phyloP scores from a whole-genome alignment of 2,113 vertebrate genomes.

The Petromus typicus region DNA sequence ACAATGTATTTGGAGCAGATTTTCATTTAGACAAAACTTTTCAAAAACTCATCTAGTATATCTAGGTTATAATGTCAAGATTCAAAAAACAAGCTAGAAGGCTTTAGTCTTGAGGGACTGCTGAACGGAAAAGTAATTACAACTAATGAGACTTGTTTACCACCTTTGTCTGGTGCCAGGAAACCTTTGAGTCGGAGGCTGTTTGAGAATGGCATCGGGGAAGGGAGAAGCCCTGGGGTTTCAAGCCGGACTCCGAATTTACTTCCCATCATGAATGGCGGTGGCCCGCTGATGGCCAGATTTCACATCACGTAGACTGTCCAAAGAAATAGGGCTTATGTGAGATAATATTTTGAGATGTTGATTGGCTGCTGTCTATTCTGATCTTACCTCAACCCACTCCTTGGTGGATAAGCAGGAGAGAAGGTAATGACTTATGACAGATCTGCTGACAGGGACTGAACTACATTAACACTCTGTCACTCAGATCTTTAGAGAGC shows the following conservation, averaged over 20 bases:
- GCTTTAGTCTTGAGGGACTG: not conserved
- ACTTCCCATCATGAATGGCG: not conserved
- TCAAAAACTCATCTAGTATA: conserved; percentile 9
- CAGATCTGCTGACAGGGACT: conserved; percentile 73
- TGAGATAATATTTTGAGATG: conserved; percentile 48
- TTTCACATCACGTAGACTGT: conserved; percentile 7
- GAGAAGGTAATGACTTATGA: conserved; percentile 76
- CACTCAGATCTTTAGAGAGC: conserved; percentile 65
- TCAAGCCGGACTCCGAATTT: conserved; percentile 6
- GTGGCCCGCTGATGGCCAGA: not conserved
- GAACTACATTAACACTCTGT: conserved; percentile 73
- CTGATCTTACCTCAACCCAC: conserved; percentile 57
- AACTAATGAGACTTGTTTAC: not conserved
- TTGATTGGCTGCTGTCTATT: conserved; percentile 70
- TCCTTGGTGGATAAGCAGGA: conserved; percentile 41
- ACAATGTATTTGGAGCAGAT: conserved; percentile 6
- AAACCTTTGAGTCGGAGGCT: not conserved
- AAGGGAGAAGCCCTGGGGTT: not conserved
- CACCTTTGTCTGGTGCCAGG: not conserved
- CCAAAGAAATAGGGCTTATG: not conserved
- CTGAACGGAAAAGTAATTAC: conserved; percentile 1
- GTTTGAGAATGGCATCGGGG: not conserved
- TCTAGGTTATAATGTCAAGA: conserved; percentile 1
- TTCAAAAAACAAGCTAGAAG: not conserved
- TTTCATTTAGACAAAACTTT: conserved; percentile 62